Percentiles rank a stretch among this genome's conserved stretches.
These are phyloP conservation scores for Chrysopa pallens DNA, from an alignment of 1,140 invertebrate genomes.

Conservation along the genomic window DNA sequence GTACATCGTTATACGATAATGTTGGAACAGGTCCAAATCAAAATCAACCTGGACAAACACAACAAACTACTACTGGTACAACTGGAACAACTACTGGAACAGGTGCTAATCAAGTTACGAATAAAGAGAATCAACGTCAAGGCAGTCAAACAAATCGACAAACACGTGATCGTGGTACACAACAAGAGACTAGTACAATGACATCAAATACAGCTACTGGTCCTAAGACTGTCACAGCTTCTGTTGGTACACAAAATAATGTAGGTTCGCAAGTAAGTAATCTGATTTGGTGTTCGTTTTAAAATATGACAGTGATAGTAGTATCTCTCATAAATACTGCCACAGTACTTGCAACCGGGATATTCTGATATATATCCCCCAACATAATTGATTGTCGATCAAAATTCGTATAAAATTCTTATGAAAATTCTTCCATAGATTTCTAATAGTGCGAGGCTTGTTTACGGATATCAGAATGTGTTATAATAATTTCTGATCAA, in stretches of 20 bases:
- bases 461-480: too few species aligned
- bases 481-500: too few species aligned
- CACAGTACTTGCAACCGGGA: too few species aligned
- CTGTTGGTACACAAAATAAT: slow-evolving; percentile 36
- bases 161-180: slow-evolving; percentile 24
- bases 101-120: not conserved
- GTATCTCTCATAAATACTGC: too few species aligned
- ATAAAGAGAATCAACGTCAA: slow-evolving; percentile 16
- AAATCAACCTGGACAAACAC: not conserved
- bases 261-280: not conserved
- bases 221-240: slow-evolving; percentile 38
- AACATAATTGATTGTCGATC: too few species aligned
- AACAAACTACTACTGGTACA: not conserved
- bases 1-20: slow-evolving; percentile 79
- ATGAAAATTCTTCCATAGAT: too few species aligned
- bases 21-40: slow-evolving; percentile 31
- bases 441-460: too few species aligned
- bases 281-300: too few species aligned
- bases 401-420: too few species aligned
- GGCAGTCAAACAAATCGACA: slow-evolving; percentile 17
- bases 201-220: slow-evolving; percentile 34
- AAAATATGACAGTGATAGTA: too few species aligned
- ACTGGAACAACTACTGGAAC: not conserved
- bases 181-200: slow-evolving; percentile 42
- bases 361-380: too few species aligned